A percentile compares a stretch with the other conserved stretches of the same genome.
phyloP scores from a whole-genome alignment of 2,797 vertebrate genomes.

The Garrulus glandarius region DNA sequence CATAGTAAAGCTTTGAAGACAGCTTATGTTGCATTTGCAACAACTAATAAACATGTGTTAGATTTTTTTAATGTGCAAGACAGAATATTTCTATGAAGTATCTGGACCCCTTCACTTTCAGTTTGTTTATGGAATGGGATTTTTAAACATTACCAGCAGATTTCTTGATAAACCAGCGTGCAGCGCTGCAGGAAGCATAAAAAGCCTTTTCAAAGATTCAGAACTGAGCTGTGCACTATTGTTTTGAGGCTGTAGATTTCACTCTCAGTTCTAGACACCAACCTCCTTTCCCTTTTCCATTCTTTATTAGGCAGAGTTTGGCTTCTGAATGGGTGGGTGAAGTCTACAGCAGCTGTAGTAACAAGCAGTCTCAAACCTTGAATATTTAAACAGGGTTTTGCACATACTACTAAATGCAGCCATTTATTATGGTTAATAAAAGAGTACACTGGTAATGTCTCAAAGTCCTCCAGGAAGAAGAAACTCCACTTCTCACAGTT shows the following conservation, averaged over 20 bases:
- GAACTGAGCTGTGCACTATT: background rate
- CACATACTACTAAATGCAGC: slow-evolving; percentile 18
- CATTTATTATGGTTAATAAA: slow-evolving; percentile 40
- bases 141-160: slow-evolving; percentile 38
- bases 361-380: background rate
- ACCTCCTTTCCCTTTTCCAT: background rate
- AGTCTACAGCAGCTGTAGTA: slow-evolving; percentile 15
- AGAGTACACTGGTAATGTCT: background rate
- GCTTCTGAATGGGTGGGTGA: background rate
- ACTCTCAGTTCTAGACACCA: background rate
- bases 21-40: background rate
- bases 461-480: slow-evolving; percentile 5
- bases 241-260: background rate
- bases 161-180: background rate
- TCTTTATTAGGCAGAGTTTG: slow-evolving; percentile 14
- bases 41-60: background rate
- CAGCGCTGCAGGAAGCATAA: slow-evolving; percentile 16
- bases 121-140: slow-evolving; percentile 26
- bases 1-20: background rate
- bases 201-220: slow-evolving; percentile 36
- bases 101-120: background rate
- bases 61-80: background rate
- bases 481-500: background rate
- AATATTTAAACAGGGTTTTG: slow-evolving; percentile 38
- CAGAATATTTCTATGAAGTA: background rate